These are phyloP conservation scores for Pyrrhosoma nymphula DNA, from an alignment of 2,888 invertebrate genomes.

Conservation along the genomic window DNA sequence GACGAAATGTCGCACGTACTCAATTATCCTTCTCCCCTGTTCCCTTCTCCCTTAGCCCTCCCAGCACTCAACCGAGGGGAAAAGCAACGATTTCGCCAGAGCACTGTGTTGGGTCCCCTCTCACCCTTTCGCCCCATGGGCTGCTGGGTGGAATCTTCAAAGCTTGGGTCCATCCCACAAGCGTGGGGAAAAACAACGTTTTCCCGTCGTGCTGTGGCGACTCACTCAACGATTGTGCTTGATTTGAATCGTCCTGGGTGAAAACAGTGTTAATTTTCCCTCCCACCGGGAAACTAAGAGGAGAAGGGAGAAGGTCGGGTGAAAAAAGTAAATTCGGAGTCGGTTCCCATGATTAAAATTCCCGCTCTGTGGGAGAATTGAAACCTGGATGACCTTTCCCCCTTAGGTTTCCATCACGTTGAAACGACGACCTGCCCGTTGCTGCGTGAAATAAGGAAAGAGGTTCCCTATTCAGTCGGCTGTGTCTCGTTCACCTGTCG, in stretches of 20 bases:
- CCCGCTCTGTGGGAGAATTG: neutral
- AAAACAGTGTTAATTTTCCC: neutral
- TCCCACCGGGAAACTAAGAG: neutral
- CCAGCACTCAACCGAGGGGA: neutral
- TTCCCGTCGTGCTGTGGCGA: neutral
- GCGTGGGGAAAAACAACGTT: neutral
- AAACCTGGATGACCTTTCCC: neutral
- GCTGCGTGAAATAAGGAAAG: neutral
- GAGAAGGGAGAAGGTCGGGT: neutral
- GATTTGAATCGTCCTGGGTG: neutral
- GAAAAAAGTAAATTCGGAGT: neutral
- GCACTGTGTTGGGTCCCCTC: too few species aligned
- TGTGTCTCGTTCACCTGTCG: neutral
- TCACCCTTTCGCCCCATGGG: neutral
- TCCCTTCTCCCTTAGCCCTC: neutral
- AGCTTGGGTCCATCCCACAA: neutral
- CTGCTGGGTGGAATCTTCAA: neutral
- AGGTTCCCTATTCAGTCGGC: neutral
- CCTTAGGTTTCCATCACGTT: neutral
- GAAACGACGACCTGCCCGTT: neutral
- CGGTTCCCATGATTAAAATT: slow-evolving; percentile 1
- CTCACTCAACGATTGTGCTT: neutral
- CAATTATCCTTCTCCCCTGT: neutral
- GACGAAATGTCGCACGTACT: slow-evolving; percentile 32
- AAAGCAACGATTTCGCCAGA: neutral